Percentiles rank a stretch among this genome's conserved stretches.
Evolutionary conservation across 2,113 vertebrate genomes (phyloP).

Genomic region (Sapajus apella): DNA sequence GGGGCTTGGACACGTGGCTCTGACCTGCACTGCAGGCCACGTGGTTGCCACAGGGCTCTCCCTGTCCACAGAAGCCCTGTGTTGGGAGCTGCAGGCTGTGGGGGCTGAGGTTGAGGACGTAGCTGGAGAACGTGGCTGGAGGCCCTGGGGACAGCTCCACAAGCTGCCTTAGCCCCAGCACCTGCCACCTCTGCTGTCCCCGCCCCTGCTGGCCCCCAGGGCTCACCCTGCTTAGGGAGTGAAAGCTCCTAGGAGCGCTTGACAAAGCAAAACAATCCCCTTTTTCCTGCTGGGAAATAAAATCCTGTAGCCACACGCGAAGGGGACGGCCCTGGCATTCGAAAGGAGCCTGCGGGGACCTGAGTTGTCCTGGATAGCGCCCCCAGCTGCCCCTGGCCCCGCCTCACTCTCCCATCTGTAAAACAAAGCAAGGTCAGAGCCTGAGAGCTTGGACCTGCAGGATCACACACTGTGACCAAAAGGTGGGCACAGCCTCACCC

Average conservation of each 20-base stretch:
- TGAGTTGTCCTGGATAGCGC: fast-evolving
- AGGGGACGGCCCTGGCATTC: neutral
- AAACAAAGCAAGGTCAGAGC: neutral
- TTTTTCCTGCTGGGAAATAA: neutral
- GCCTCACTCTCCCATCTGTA: neutral
- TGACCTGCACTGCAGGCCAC: neutral
- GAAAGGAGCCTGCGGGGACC: neutral
- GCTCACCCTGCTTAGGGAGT: neutral
- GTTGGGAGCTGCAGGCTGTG: fast-evolving
- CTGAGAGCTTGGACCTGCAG: neutral
- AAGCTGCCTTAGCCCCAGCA: fast-evolving
- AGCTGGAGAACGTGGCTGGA: fast-evolving
- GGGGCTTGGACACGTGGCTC: neutral
- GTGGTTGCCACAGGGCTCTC: neutral
- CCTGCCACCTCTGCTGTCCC: neutral
- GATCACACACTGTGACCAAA: neutral
- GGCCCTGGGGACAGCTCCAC: neutral
- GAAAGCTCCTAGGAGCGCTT: neutral
- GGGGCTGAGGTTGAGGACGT: fast-evolving
- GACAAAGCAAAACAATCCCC: slow-evolving; percentile 51
- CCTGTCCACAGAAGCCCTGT: fast-evolving
- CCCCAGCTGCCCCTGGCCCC: fast-evolving
- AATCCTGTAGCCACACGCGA: neutral
- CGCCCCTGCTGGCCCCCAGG: neutral
- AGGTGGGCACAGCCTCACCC: fast-evolving